These are phyloP conservation scores for Periparus ater DNA, from an alignment of 2,797 vertebrate genomes.

Conservation along the genomic window DNA sequence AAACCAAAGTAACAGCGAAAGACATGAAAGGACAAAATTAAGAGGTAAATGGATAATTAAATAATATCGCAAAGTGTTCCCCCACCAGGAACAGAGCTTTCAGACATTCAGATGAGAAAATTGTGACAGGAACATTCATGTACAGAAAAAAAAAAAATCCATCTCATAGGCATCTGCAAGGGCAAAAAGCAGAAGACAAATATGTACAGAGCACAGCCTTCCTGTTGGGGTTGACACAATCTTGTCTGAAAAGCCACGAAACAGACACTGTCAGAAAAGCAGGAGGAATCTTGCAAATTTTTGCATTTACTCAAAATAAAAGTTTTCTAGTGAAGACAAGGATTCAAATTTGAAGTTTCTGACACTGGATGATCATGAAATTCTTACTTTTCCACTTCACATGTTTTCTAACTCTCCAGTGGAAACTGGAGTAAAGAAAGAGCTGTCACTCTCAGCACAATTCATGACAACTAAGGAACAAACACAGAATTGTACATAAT, in stretches of 20 bases:
- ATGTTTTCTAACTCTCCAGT: not conserved
- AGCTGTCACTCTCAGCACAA: not conserved
- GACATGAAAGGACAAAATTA: slow-evolving; percentile 16
- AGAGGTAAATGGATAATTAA: not conserved
- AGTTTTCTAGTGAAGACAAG: not conserved
- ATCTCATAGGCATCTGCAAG: not conserved
- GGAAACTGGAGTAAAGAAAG: not conserved
- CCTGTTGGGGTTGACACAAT: not conserved
- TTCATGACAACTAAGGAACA: not conserved
- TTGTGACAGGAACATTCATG: not conserved
- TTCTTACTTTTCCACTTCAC: not conserved
- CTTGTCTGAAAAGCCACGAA: not conserved
- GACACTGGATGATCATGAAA: not conserved
- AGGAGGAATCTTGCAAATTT: not conserved
- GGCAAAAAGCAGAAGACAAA: not conserved
- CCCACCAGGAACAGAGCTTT: not conserved
- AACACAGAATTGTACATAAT: not conserved
- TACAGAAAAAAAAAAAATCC: not conserved
- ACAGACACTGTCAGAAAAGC: not conserved
- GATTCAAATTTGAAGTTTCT: not conserved
- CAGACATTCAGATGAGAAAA: slow-evolving; percentile 27
- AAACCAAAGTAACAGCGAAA: not conserved
- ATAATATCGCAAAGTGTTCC: not conserved
- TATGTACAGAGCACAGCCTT: not conserved
- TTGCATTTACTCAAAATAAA: not conserved